Conservation (phyloP, 2,888 invertebrate species). For the Stomorhina lunata region DNA sequence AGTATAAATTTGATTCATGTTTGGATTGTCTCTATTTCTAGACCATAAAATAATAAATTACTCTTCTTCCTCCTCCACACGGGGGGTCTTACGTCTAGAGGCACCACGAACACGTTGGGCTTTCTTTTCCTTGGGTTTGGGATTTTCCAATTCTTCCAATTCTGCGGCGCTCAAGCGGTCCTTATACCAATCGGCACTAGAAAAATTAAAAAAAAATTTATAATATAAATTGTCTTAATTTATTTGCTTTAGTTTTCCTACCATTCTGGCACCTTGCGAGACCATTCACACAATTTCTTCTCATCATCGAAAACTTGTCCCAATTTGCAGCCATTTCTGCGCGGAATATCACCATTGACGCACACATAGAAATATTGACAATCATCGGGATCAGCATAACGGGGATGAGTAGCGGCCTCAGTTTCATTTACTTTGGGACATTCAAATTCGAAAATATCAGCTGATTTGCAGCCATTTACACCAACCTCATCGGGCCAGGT, state of each 20-base stretch:
- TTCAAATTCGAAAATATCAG: conserved; percentile 90
- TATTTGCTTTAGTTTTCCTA: conserved; percentile 78
- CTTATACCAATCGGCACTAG: conserved; percentile 94
- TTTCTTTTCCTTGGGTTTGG: conserved; percentile 82
- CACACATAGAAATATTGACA: conserved; percentile 96
- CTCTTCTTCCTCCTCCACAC: conserved; percentile 51
- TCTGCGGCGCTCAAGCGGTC: conserved; percentile 90
- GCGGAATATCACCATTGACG: conserved; percentile 91
- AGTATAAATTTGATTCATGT: no score
- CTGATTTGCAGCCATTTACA: conserved; percentile 90
- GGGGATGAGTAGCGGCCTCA: conserved; percentile 88
- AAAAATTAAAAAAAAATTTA: conserved; percentile 68
- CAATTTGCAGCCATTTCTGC: conserved; percentile 92
- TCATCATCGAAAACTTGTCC: conserved; percentile 94
- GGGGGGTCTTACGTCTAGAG: conserved; percentile 74
- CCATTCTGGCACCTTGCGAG: conserved; percentile 94
- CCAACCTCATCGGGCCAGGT: conserved; percentile 96
- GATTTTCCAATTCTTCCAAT: conserved; percentile 89
- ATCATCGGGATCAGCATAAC: conserved; percentile 92
- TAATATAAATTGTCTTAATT: conserved; percentile 40
- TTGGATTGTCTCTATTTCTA: background rate
- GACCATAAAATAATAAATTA: background rate
- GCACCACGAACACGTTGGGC: conserved; percentile 81
- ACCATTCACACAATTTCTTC: conserved; percentile 90
- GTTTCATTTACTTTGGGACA: conserved; percentile 89